These are phyloP conservation scores for Ectemnius cavifrons DNA, from an alignment of 2,888 invertebrate species.

Conservation along the genomic window DNA sequence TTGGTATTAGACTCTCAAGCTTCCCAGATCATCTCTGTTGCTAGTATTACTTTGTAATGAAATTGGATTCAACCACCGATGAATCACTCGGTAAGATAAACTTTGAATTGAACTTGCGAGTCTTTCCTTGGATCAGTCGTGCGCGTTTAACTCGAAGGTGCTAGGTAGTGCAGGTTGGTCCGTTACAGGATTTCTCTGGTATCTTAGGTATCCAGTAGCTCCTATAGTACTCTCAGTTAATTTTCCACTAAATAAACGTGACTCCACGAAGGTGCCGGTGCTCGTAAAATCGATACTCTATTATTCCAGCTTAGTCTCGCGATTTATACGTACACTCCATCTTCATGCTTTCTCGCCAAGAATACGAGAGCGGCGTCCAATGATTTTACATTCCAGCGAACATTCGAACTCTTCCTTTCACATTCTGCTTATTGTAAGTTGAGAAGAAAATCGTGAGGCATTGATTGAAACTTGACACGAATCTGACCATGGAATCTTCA, in stretches of 20 bases:
- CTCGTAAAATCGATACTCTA: conserved; percentile 70
- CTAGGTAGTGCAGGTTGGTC: neutral
- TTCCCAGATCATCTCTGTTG: neutral
- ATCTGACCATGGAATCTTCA: no score
- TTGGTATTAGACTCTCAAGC: neutral
- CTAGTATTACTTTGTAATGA: neutral
- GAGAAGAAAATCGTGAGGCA: neutral
- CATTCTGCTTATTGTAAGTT: conserved; percentile 23
- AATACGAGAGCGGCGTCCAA: neutral
- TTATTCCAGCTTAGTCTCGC: conserved; percentile 70
- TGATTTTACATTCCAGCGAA: conserved; percentile 21
- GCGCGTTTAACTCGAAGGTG: neutral
- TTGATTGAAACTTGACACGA: neutral
- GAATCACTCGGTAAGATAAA: neutral
- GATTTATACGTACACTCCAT: conserved; percentile 67
- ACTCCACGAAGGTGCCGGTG: conserved; percentile 12
- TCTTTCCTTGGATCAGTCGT: neutral
- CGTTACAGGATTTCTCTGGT: conserved; percentile 1
- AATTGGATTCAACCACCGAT: neutral
- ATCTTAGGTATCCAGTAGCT: conserved; percentile 1
- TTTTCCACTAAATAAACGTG: conserved; percentile 67
- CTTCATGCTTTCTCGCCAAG: conserved; percentile 44
- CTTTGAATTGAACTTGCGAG: conserved; percentile 1
- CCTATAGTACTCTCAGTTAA: conserved; percentile 58
- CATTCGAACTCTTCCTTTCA: conserved; percentile 26